A percentile compares a stretch with the other conserved stretches of the same genome.
These are phyloP conservation scores for Ochotona princeps DNA, from an alignment of 2,113 vertebrate species.

Conservation along the genomic window DNA sequence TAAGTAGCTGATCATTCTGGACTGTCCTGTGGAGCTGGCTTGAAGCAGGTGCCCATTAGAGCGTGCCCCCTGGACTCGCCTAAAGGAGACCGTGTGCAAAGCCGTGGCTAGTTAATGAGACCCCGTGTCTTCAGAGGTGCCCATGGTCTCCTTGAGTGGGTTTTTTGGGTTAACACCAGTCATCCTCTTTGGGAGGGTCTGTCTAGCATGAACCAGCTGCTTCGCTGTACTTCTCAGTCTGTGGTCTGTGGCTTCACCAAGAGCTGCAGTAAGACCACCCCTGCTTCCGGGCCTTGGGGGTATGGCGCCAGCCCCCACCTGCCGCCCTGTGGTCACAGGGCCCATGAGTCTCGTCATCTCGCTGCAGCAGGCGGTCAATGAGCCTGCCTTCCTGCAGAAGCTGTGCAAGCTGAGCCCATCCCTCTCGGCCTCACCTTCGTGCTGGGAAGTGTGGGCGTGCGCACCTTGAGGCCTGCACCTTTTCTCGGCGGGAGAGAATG, in stretches of 20 bases:
- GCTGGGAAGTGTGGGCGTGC: background rate
- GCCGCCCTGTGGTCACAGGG: too few relatives aligned
- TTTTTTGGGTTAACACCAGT: constrained; percentile 37
- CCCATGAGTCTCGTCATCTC: too few relatives aligned
- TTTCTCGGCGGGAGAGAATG: background rate
- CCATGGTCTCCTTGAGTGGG: background rate
- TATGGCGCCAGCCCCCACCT: too few relatives aligned
- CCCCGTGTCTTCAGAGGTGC: constrained; percentile 20
- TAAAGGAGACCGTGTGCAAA: constrained; percentile 13
- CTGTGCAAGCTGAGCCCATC: constrained; percentile 16
- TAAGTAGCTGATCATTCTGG: too few relatives aligned
- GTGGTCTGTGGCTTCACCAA: constrained; percentile 10
- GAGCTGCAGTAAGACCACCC: too few relatives aligned
- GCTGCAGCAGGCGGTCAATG: background rate
- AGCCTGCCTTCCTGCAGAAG: background rate
- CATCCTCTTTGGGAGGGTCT: background rate
- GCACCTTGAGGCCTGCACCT: constrained; percentile 10
- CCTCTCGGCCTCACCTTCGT: constrained; percentile 30
- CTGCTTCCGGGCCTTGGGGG: too few relatives aligned
- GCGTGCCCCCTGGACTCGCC: background rate
- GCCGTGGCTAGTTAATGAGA: background rate
- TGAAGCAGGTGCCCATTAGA: too few relatives aligned
- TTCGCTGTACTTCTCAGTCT: constrained; percentile 9
- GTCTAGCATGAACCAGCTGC: constrained; percentile 29
- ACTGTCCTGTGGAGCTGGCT: too few relatives aligned